Evolutionary conservation across 1,140 invertebrate species (phyloP).

Genomic region (Lucilia cuprina): DNA sequence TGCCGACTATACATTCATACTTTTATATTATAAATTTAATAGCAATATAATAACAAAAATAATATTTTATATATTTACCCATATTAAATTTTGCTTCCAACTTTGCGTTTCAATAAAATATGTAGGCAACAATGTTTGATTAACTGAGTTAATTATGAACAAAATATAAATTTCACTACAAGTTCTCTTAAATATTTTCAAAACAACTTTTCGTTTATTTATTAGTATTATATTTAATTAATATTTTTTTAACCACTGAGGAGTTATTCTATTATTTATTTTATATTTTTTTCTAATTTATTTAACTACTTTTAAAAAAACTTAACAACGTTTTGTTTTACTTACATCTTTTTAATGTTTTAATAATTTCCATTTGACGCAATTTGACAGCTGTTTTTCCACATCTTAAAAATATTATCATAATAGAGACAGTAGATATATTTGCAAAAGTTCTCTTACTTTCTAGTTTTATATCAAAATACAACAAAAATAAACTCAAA

Average conservation of each 20-base stretch:
- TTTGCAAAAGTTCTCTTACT: background rate
- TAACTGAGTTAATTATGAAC: too few species aligned
- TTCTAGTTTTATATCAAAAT: background rate
- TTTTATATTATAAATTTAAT: too few species aligned
- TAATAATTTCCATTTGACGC: conserved; percentile 25
- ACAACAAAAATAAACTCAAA: background rate
- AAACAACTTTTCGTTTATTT: background rate
- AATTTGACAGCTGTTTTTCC: conserved; percentile 31
- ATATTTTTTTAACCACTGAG: background rate
- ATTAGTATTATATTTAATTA: background rate
- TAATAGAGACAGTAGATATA: background rate
- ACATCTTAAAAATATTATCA: background rate
- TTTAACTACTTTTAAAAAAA: background rate
- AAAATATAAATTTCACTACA: too few species aligned
- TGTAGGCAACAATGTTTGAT: too few species aligned
- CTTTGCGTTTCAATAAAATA: background rate
- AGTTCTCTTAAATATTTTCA: too few species aligned
- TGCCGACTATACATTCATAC: too few species aligned
- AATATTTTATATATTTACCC: background rate
- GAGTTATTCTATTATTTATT: background rate
- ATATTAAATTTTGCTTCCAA: background rate
- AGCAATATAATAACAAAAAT: background rate
- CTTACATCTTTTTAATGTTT: background rate
- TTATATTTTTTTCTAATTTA: background rate
- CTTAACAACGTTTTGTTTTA: background rate